Percentiles rank a stretch among this genome's conserved stretches.
phyloP scores from a whole-genome alignment of 1,140 invertebrate genomes.

The Drosophila teissieri region DNA sequence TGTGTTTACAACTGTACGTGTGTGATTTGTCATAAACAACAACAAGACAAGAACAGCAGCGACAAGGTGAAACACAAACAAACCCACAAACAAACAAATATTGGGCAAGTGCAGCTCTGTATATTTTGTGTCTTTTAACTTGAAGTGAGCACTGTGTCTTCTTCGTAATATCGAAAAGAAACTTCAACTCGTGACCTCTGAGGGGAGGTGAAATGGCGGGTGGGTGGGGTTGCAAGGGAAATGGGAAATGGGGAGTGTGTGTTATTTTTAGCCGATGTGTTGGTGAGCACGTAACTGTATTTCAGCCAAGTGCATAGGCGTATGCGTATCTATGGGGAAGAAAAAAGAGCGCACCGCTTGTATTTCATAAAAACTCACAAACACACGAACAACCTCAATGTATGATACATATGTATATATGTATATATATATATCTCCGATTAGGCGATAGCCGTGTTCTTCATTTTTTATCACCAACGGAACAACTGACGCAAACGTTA shows the following conservation, averaged over 20 bases:
- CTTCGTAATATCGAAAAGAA: conserved; percentile 37
- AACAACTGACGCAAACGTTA: conserved; percentile 62
- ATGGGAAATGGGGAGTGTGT: conserved; percentile 44
- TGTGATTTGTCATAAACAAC: conserved; percentile 61
- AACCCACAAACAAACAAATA: conserved; percentile 27
- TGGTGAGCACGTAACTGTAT: conserved; percentile 74
- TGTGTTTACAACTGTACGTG: conserved; percentile 38
- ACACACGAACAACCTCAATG: conserved; percentile 17
- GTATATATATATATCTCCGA: conserved; percentile 48
- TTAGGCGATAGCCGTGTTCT: conserved; percentile 58
- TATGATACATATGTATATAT: conserved; percentile 10
- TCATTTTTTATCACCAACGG: conserved; percentile 31
- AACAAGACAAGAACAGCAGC: conserved; percentile 29
- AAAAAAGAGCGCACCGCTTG: conserved; percentile 24
- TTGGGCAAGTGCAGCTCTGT: conserved; percentile 50
- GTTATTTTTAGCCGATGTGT: conserved; percentile 62
- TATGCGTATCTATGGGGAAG: conserved; percentile 57
- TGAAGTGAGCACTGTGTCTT: neutral
- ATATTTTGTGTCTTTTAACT: conserved; percentile 2
- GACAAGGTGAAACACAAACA: conserved; percentile 15
- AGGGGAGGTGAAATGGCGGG: conserved; percentile 20
- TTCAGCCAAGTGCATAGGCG: conserved; percentile 69
- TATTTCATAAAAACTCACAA: conserved; percentile 41
- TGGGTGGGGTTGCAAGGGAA: neutral
- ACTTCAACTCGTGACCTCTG: conserved; percentile 81